A percentile compares a stretch with the other conserved stretches of the same genome.
phyloP scores from a whole-genome alignment of 2,888 invertebrate species.

The Azorinus chamasolen region DNA sequence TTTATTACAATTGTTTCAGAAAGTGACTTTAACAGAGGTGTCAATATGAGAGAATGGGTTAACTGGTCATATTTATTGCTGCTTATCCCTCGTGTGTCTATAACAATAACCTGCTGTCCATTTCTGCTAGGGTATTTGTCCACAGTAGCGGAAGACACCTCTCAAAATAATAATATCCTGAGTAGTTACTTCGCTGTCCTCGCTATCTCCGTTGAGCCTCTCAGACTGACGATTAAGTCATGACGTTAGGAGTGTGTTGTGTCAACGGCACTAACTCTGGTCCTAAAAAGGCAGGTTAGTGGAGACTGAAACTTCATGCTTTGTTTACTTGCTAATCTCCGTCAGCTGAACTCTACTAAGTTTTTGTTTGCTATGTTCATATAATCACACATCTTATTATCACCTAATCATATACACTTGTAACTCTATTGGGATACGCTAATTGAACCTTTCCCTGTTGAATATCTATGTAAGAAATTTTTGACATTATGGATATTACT shows the following conservation, averaged over 20 bases:
- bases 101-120: neutral
- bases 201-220: conserved; percentile 70
- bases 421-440: too few species aligned
- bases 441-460: too few species aligned
- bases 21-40: too few species aligned
- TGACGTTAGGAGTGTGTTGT: conserved; percentile 4
- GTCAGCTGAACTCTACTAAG: neutral
- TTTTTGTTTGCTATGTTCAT: neutral
- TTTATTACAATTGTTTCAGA: too few species aligned
- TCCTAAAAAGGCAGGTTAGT: conserved; percentile 52
- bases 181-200: conserved; percentile 81
- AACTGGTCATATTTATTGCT: too few species aligned
- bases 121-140: conserved; percentile 53
- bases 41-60: too few species aligned
- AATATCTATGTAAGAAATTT: too few species aligned
- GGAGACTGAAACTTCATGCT: neutral
- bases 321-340: neutral
- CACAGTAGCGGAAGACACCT: conserved; percentile 48
- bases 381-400: neutral
- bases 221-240: conserved; percentile 23
- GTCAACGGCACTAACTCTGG: conserved; percentile 61
- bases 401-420: too few species aligned
- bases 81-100: too few species aligned
- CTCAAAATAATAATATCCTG: conserved; percentile 76
- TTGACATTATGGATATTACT: too few species aligned